phyloP scores from a whole-genome alignment of 1,140 invertebrate species.

The Aleiodes sp. region DNA sequence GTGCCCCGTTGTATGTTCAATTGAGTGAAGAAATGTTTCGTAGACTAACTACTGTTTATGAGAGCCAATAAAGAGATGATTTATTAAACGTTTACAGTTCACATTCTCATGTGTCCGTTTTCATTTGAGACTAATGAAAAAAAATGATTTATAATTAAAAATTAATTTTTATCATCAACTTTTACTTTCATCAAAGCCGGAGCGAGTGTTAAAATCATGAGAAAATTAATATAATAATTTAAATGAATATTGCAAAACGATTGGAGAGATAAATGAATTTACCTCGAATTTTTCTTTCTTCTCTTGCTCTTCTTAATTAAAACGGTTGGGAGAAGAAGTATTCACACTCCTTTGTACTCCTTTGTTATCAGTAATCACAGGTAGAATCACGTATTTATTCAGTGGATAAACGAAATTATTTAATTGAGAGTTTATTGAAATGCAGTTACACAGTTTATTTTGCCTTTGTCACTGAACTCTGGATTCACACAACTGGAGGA shows the following conservation, averaged over 20 bases:
- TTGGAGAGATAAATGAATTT: no score
- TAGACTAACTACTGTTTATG: conserved; percentile 6
- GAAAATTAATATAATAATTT: no score
- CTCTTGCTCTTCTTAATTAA: no score
- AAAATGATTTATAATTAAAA: no score
- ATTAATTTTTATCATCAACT: no score
- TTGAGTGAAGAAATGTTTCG: neutral
- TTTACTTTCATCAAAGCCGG: no score
- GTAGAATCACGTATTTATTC: neutral
- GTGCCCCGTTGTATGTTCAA: neutral
- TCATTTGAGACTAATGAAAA: no score
- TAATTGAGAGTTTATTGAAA: neutral
- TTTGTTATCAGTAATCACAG: neutral
- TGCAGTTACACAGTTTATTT: neutral
- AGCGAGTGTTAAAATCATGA: no score
- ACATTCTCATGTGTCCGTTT: neutral
- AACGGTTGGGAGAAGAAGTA: no score
- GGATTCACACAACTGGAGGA: neutral
- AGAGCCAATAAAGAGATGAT: neutral
- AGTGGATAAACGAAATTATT: neutral
- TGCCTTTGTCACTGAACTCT: conserved; percentile 8
- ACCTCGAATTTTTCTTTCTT: no score
- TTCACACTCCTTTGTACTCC: no score
- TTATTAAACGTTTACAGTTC: neutral
- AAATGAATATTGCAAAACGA: no score